These are phyloP conservation scores for Thrips palmi DNA, from an alignment of 1,140 invertebrate genomes.

Conservation along the genomic window DNA sequence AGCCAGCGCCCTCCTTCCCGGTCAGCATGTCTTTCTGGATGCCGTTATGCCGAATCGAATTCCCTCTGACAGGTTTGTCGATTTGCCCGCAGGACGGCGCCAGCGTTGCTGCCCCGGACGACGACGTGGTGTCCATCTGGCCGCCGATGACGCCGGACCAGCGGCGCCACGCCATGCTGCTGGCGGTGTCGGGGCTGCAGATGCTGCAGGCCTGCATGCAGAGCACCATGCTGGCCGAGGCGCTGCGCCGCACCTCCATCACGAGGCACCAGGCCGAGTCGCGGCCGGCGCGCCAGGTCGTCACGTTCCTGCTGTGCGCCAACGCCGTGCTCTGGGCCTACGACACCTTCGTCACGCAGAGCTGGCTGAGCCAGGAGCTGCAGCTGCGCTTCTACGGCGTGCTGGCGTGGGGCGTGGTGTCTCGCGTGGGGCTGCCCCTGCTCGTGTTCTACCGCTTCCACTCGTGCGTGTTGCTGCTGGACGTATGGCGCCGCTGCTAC, in stretches of 20 bases:
- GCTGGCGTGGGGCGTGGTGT: constrained; percentile 45
- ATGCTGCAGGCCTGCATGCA: constrained; percentile 36
- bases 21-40: no score
- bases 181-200: constrained; percentile 27
- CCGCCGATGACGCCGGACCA: no score
- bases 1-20: no score
- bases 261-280: constrained; percentile 30
- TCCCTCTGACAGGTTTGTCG: no score
- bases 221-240: constrained; percentile 40
- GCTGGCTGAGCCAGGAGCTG: constrained; percentile 33
- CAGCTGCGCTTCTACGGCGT: constrained; percentile 42
- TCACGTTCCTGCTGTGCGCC: constrained; percentile 46
- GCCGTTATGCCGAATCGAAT: no score
- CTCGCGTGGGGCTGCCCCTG: constrained; percentile 39
- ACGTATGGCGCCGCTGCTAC: constrained; percentile 46
- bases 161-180: constrained; percentile 25
- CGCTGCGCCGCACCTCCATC: constrained; percentile 30
- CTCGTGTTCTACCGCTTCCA: constrained; percentile 53
- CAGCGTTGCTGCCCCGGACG: constrained; percentile 17
- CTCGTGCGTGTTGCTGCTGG: constrained; percentile 42
- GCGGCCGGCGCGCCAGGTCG: constrained; percentile 41
- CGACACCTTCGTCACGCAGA: constrained; percentile 46
- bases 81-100: no score
- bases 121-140: constrained; percentile 1
- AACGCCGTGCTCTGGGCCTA: constrained; percentile 50